Conservation (phyloP, 2,797 vertebrate species). For the Tachyglossus aculeatus region DNA sequence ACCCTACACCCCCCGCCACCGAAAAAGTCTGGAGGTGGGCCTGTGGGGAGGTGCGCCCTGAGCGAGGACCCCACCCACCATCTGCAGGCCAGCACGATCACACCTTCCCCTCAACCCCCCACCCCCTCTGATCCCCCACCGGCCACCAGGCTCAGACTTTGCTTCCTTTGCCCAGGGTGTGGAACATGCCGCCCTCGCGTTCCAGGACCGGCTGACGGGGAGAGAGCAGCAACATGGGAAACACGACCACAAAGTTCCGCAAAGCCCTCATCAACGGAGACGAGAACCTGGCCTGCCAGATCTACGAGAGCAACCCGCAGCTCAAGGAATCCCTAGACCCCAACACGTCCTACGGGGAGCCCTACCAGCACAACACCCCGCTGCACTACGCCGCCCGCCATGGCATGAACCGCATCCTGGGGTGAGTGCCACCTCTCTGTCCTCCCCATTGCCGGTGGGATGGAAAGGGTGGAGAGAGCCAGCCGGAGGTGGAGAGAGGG, state of each 20-base stretch:
- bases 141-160: slow-evolving; percentile 44
- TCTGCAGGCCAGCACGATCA: too few relatives aligned
- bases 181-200: slow-evolving; percentile 77
- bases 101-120: too few relatives aligned
- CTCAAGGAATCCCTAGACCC: slow-evolving; percentile 97
- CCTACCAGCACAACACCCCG: slow-evolving; percentile 97
- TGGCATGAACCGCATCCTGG: slow-evolving; percentile 94
- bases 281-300: slow-evolving; percentile 92
- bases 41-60: too few relatives aligned
- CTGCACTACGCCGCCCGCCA: slow-evolving; percentile 96
- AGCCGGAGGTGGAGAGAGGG: too few relatives aligned
- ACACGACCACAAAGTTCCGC: slow-evolving; percentile 97
- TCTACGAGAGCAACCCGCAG: slow-evolving; percentile 96
- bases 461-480: too few relatives aligned
- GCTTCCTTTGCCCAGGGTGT: slow-evolving; percentile 72
- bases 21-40: too few relatives aligned
- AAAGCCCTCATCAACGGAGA: slow-evolving; percentile 97
- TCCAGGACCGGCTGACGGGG: slow-evolving; percentile 75
- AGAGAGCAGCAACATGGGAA: slow-evolving; percentile 88
- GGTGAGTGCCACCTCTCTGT: slow-evolving; percentile 75
- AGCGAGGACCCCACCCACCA: too few relatives aligned
- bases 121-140: too few relatives aligned
- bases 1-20: too few relatives aligned
- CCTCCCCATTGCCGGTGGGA: too few relatives aligned
- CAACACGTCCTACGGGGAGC: slow-evolving; percentile 96